Conservation (phyloP, 2,888 invertebrate species). For the Coleophora deauratella region DNA sequence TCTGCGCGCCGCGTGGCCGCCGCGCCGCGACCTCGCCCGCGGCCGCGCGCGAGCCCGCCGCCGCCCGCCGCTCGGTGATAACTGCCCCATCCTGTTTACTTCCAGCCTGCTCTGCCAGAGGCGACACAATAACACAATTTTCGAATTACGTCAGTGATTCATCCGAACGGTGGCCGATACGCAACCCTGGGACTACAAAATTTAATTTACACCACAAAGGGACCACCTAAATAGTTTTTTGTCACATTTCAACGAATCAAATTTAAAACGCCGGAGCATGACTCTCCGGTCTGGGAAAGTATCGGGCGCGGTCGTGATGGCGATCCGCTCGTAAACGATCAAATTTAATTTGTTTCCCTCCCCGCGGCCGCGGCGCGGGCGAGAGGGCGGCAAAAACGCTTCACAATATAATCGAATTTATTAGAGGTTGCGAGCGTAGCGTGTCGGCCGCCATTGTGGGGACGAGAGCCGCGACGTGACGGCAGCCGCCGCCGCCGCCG, state of each 20-base stretch:
- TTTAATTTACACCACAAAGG: conserved; percentile 5
- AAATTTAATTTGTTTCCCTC: conserved; percentile 29
- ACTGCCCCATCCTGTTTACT: background rate
- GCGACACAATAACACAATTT: too few species aligned
- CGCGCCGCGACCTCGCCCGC: background rate
- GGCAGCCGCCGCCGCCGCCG: background rate
- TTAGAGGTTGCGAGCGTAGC: conserved; percentile 31
- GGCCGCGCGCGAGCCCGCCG: conserved; percentile 1
- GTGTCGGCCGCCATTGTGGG: conserved; percentile 21
- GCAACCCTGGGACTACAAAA: background rate
- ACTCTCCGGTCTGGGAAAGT: conserved; percentile 18
- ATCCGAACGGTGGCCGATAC: too few species aligned
- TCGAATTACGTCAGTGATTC: too few species aligned
- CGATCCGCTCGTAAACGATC: conserved; percentile 27
- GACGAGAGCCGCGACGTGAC: background rate
- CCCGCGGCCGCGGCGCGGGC: background rate
- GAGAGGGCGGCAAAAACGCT: background rate
- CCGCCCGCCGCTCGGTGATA: background rate
- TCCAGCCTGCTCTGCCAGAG: too few species aligned
- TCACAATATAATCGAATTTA: conserved; percentile 33
- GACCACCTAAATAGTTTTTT: conserved; percentile 16
- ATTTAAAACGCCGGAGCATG: conserved; percentile 28
- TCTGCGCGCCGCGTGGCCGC: background rate
- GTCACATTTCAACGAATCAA: conserved; percentile 34
- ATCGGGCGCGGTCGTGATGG: conserved; percentile 15